Conservation (phyloP, 2,113 vertebrate species). For the Mesembrinibis cayennensis region DNA sequence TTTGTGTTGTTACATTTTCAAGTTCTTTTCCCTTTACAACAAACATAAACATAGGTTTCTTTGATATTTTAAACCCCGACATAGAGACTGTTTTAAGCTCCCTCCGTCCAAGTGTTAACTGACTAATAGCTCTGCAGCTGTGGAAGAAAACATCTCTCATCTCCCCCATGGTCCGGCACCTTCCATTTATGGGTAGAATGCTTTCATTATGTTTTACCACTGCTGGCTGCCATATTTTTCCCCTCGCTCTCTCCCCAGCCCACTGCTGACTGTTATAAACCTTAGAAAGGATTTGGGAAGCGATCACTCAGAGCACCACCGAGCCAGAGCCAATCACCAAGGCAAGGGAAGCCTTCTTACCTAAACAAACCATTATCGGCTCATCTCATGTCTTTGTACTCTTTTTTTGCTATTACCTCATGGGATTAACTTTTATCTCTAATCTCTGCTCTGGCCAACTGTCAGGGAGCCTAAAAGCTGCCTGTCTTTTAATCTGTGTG, state of each 20-base stretch:
- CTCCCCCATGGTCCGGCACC: conserved; percentile 40
- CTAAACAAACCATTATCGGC: conserved; percentile 62
- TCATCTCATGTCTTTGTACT: conserved; percentile 70
- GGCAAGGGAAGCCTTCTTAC: conserved; percentile 46
- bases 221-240: conserved; percentile 27
- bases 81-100: conserved; percentile 23
- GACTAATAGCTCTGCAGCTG: conserved; percentile 60
- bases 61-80: conserved; percentile 4
- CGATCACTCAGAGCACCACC: conserved; percentile 20
- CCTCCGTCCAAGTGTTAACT: conserved; percentile 46
- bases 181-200: conserved; percentile 56
- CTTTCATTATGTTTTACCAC: conserved; percentile 53
- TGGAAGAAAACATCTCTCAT: conserved; percentile 62
- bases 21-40: conserved; percentile 55
- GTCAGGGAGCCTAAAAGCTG: conserved; percentile 63
- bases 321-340: conserved; percentile 28
- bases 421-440: conserved; percentile 68
- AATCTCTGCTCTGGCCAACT: conserved; percentile 70
- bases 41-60: conserved; percentile 34
- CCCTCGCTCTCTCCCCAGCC: not conserved
- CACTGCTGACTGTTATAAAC: conserved; percentile 1
- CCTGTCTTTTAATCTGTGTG: conserved; percentile 66
- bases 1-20: not conserved
- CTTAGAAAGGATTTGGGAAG: conserved; percentile 50
- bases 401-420: conserved; percentile 69